Percentiles rank a stretch among this genome's conserved stretches.
phyloP scores from a whole-genome alignment of 2,888 invertebrate genomes.

The Zygogramma bicolorata region DNA sequence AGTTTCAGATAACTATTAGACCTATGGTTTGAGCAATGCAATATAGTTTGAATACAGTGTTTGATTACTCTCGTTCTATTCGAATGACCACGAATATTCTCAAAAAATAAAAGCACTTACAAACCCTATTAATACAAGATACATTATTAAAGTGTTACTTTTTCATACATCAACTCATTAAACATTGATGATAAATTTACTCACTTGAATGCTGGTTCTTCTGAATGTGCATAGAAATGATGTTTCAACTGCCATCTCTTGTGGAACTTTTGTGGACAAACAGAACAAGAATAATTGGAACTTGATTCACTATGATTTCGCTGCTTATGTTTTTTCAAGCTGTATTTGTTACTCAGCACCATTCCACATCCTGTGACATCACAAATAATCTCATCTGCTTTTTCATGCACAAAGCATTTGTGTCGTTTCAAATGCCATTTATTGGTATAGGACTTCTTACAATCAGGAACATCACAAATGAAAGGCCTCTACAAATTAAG shows the following conservation, averaged over 20 bases:
- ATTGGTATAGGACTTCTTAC: constrained; percentile 54
- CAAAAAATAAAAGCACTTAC: too few relatives aligned
- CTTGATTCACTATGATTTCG: constrained; percentile 45
- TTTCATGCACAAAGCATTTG: constrained; percentile 46
- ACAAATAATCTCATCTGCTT: constrained; percentile 44
- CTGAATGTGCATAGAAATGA: constrained; percentile 50
- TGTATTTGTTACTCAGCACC: constrained; percentile 54
- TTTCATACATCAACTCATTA: background rate
- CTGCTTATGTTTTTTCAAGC: constrained; percentile 54
- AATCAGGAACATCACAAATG: constrained; percentile 49
- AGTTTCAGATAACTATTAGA: too few relatives aligned
- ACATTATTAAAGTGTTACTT: too few relatives aligned
- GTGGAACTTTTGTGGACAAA: constrained; percentile 54
- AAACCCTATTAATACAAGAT: too few relatives aligned
- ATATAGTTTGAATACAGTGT: too few relatives aligned
- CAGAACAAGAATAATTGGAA: constrained; percentile 49
- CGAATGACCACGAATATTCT: too few relatives aligned
- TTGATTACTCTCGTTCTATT: too few relatives aligned
- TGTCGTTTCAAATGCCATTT: constrained; percentile 56
- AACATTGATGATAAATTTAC: constrained; percentile 1
- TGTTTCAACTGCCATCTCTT: constrained; percentile 53
- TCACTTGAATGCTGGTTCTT: constrained; percentile 48
- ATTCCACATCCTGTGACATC: constrained; percentile 49
- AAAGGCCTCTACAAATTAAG: constrained; percentile 50
- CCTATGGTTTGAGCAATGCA: too few relatives aligned